These are phyloP conservation scores for Cecidostiba fungosa DNA, from an alignment of 2,888 invertebrate genomes.

Conservation along the genomic window DNA sequence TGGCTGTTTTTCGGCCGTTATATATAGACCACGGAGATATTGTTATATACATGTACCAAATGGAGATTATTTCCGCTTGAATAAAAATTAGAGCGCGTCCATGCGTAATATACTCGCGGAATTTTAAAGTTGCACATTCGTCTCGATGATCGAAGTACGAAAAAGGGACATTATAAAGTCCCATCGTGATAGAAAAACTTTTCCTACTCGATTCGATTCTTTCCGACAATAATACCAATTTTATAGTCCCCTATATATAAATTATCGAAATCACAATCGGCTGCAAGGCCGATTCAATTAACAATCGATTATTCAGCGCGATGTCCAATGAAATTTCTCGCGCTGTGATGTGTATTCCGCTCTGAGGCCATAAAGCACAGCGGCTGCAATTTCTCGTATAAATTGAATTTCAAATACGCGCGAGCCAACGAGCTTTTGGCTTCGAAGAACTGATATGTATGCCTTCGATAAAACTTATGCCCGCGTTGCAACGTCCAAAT, in stretches of 20 bases:
- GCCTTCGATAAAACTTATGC: slow-evolving; percentile 11
- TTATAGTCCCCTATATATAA: background rate
- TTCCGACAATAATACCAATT: background rate
- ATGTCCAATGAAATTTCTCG: slow-evolving; percentile 1
- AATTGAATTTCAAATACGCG: slow-evolving; percentile 28
- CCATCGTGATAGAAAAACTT: too few species aligned
- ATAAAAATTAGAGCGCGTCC: too few species aligned
- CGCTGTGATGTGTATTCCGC: background rate
- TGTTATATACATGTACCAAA: too few species aligned
- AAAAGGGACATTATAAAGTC: too few species aligned
- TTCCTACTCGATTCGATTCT: too few species aligned
- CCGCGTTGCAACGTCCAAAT: background rate
- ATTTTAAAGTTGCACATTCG: too few species aligned
- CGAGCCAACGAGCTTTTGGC: background rate
- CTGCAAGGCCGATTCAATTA: slow-evolving; percentile 1
- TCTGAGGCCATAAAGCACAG: background rate
- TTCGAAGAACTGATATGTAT: too few species aligned
- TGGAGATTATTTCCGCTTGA: too few species aligned
- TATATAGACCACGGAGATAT: background rate
- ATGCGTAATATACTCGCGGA: too few species aligned
- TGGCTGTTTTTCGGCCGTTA: background rate
- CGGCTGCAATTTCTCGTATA: background rate
- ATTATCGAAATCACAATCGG: background rate
- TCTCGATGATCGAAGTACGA: too few species aligned
- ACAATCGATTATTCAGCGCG: slow-evolving; percentile 28